Evolutionary conservation across 2,797 vertebrate species (phyloP).

Genomic region (Dendrocincla fuliginosa): DNA sequence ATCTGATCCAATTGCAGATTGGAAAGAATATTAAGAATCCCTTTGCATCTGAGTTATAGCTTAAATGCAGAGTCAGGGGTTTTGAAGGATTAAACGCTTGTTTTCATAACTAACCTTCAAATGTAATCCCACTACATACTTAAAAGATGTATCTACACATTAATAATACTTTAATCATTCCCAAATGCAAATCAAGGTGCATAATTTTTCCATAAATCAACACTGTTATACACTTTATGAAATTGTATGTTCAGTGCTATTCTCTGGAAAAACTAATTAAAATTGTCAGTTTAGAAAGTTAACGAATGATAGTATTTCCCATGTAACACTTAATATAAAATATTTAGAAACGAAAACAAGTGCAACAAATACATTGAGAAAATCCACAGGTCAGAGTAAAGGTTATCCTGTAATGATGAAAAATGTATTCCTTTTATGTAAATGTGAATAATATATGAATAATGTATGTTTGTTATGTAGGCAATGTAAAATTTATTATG

Average conservation of each 20-base stretch:
- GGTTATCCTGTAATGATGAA: constrained; percentile 35
- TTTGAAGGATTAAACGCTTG: constrained; percentile 2
- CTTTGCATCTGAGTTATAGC: neutral
- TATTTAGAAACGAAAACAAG: constrained; percentile 37
- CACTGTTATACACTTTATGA: neutral
- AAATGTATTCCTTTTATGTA: constrained; percentile 49
- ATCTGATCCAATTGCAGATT: neutral
- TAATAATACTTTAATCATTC: constrained; percentile 66
- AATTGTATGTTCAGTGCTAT: constrained; percentile 12
- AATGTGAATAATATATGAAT: constrained; percentile 58
- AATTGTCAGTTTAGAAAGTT: constrained; percentile 58
- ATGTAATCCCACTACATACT: constrained; percentile 28
- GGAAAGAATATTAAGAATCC: neutral
- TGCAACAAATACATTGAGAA: constrained; percentile 35
- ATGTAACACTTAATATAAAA: constrained; percentile 19
- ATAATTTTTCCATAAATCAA: constrained; percentile 61
- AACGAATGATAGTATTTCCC: neutral
- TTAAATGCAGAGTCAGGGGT: neutral
- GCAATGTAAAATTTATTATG: constrained; percentile 48
- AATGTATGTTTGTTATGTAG: constrained; percentile 43
- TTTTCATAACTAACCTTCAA: constrained; percentile 47
- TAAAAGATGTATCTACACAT: constrained; percentile 59
- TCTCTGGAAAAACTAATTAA: constrained; percentile 46
- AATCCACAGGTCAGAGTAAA: constrained; percentile 45
- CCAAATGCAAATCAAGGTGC: constrained; percentile 53